These are phyloP conservation scores for Pterocles orientalis DNA, from an alignment of 2,113 vertebrate species.

Conservation along the genomic window DNA sequence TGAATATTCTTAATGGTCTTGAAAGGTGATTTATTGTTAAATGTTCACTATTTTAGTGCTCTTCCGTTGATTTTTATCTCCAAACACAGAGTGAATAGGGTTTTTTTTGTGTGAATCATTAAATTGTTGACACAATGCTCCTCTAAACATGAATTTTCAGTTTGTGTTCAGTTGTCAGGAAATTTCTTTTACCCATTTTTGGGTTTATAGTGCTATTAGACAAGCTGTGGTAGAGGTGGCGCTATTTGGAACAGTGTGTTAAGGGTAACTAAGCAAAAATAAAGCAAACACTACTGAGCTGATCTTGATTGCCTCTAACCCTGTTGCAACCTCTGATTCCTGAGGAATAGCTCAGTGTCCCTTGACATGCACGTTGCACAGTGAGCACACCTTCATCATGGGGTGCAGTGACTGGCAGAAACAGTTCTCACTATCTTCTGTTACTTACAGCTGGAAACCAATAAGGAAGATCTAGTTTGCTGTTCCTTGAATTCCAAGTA, in stretches of 20 bases:
- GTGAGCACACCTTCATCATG: background rate
- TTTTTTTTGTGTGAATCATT: background rate
- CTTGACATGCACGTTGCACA: background rate
- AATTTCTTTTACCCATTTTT: constrained; percentile 4
- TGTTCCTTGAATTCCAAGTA: background rate
- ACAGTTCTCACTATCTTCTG: background rate
- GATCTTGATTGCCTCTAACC: background rate
- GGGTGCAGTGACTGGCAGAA: background rate
- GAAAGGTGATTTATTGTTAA: background rate
- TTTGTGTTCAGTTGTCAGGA: background rate
- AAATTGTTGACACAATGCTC: background rate
- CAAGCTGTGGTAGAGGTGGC: background rate
- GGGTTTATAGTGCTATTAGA: constrained; percentile 5
- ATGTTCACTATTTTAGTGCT: background rate
- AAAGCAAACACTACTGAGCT: background rate
- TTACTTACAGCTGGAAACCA: background rate
- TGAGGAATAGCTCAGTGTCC: background rate
- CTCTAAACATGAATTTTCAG: constrained; percentile 7
- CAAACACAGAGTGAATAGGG: background rate
- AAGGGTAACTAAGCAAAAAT: background rate
- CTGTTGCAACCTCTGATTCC: background rate
- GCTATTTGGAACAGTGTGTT: background rate
- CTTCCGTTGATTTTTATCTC: background rate
- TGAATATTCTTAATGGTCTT: background rate
- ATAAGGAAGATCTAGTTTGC: background rate